Evolutionary conservation across 2,888 invertebrate species (phyloP), one percentile per base, ranked within the genome.

Genomic region (Macrophya annulata): DNA sequence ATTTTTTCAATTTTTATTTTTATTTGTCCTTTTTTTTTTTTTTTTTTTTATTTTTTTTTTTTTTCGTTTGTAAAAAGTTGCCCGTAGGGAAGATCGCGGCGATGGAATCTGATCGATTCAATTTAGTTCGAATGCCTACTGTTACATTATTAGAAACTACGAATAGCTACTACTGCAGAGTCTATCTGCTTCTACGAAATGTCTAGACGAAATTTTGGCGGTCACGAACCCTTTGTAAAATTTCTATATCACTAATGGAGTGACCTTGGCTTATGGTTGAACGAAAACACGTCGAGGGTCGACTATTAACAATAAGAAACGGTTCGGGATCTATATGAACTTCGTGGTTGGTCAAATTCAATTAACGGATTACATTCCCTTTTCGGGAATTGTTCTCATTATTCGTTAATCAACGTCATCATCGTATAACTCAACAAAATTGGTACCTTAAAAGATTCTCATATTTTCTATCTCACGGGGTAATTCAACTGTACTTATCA

Each of bases 121-220:
- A 62, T 81, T 62, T 43, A 51, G 31, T 37, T 55, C 17, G 31
- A 55, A 9, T 76, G 12, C 1, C 25, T n/a, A 25, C 9, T 48
- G 51, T 51, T 48, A 37, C 79, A 40, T 81, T 81, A 43, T 62
- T 81, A 62, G n/a, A 62, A 81, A 81, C 62, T 9, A 77, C 55
- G 51, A 21, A 21, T 21, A 81, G 17, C n/a, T n/a, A n/a, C n/a
- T n/a, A n/a, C n/a, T 1, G 31, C 31, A 9, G 40, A 40, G 25
- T n/a, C 15, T 21, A 48, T 51, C 77, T 77, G 74, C 45, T 45
- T 21, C 45, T 1, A 9, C 43, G 45, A 74, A 43, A 43, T 25
- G 77, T 77, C 77, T 48, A 77, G 48, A 77, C 55, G 51, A 77
- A 51, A 55, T 17, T 55, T 76, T 4, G 17, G 17, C 72, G 43